Evolutionary conservation across 2,113 vertebrate genomes (phyloP).

Genomic region (Daboia siamensis): DNA sequence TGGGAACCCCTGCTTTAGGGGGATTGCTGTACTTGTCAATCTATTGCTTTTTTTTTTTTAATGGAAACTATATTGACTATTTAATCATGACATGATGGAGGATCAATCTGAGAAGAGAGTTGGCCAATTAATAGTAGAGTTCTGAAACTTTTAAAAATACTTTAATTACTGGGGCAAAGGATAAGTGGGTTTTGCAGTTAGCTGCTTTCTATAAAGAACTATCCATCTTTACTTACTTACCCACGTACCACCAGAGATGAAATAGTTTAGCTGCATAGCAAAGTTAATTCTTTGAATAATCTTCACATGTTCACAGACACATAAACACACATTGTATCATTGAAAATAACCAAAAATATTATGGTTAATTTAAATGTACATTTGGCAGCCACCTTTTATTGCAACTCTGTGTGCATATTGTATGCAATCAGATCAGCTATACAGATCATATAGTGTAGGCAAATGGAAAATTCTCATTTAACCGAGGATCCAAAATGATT

Average conservation of each 20-base stretch:
- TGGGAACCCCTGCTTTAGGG: too few relatives aligned
- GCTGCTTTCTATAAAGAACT: not conserved
- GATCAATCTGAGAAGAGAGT: not conserved
- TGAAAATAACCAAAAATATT: not conserved
- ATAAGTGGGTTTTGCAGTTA: not conserved
- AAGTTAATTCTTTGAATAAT: not conserved
- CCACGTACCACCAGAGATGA: not conserved
- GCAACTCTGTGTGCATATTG: not conserved
- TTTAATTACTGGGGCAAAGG: not conserved
- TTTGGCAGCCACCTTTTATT: not conserved
- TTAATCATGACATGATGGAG: not conserved
- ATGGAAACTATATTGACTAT: not conserved
- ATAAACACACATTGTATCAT: not conserved
- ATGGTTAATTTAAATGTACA: not conserved
- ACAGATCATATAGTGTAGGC: not conserved
- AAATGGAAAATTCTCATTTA: not conserved
- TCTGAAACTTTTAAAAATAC: not conserved
- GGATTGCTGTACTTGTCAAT: not conserved
- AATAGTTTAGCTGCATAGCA: not conserved
- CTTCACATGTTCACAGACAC: not conserved
- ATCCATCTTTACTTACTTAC: not conserved
- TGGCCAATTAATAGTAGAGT: not conserved
- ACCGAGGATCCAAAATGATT: not conserved
- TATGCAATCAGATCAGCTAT: not conserved
- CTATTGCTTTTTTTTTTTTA: not conserved